These are phyloP conservation scores for Crossaster papposus DNA, from an alignment of 53 echinoderm and acorn worm species.

Conservation along the genomic window DNA sequence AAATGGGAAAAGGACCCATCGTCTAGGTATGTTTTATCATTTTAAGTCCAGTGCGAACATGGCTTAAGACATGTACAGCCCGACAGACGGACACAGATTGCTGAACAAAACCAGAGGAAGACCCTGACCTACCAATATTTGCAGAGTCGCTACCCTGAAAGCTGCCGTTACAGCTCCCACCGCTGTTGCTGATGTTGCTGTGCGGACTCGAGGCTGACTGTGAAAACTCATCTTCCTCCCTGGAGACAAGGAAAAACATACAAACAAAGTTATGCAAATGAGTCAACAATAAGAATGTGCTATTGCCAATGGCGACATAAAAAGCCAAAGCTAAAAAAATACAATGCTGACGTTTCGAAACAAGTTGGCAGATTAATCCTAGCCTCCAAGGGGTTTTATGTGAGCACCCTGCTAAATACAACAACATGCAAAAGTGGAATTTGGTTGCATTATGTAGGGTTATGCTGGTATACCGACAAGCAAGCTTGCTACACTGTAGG, in stretches of 20 bases:
- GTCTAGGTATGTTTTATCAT: no score
- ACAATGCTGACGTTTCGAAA: no score
- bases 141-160: constrained; percentile 95
- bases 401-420: no score
- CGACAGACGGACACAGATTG: not conserved
- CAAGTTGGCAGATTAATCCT: no score
- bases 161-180: constrained; percentile 96
- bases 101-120: not conserved
- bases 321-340: no score
- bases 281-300: not conserved
- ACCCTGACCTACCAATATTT: constrained; percentile 80
- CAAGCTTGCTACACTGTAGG: no score
- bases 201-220: constrained; percentile 94
- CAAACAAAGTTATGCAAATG: not conserved
- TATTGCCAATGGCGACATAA: not conserved
- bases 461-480: no score
- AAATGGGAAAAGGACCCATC: no score
- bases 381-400: no score
- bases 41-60: no score
- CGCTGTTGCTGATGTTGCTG: constrained; percentile 99
- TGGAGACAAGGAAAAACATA: constrained; percentile 46
- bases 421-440: no score
- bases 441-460: no score
- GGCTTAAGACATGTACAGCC: not conserved
- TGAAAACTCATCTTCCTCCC: constrained; percentile 94